phyloP scores from a whole-genome alignment of 2,797 vertebrate genomes.

The Oryzias sinensis region DNA sequence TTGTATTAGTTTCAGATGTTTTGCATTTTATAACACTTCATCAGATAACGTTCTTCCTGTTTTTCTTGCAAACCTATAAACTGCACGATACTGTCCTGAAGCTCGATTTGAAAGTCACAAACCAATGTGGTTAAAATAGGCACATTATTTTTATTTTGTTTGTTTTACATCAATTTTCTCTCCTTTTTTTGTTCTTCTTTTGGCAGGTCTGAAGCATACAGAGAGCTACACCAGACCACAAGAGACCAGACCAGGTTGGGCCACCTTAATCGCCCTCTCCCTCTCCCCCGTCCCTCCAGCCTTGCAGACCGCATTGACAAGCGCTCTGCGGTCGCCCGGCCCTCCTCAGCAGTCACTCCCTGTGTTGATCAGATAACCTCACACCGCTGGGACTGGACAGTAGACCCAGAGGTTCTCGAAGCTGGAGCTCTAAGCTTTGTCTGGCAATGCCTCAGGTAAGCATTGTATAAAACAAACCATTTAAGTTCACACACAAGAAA shows the following conservation, averaged over 20 bases:
- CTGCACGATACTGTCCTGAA: neutral
- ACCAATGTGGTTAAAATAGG: too few relatives aligned
- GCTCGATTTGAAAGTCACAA: neutral
- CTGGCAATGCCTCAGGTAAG: constrained; percentile 99
- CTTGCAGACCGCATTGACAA: constrained; percentile 33
- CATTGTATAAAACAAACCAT: neutral
- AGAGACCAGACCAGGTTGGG: constrained; percentile 36
- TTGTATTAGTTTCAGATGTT: too few relatives aligned
- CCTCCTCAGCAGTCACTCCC: constrained; percentile 24
- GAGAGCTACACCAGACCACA: constrained; percentile 42
- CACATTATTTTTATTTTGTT: too few relatives aligned
- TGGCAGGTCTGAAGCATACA: constrained; percentile 52
- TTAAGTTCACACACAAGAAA: neutral
- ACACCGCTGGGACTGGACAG: constrained; percentile 81
- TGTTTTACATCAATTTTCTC: neutral
- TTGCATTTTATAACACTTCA: too few relatives aligned
- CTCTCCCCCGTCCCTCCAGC: constrained; percentile 19
- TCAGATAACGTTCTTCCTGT: too few relatives aligned
- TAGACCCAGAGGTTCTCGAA: constrained; percentile 84
- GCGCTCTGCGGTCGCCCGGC: constrained; percentile 17
- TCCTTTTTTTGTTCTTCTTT: neutral
- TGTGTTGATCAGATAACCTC: constrained; percentile 39
- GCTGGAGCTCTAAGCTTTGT: constrained; percentile 84
- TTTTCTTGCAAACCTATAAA: neutral
- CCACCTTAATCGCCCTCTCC: constrained; percentile 18